Evolutionary conservation across 1,140 invertebrate species (phyloP), one percentile per base, ranked within the genome.

Genomic region (Pseudomyrmex pallidus): DNA sequence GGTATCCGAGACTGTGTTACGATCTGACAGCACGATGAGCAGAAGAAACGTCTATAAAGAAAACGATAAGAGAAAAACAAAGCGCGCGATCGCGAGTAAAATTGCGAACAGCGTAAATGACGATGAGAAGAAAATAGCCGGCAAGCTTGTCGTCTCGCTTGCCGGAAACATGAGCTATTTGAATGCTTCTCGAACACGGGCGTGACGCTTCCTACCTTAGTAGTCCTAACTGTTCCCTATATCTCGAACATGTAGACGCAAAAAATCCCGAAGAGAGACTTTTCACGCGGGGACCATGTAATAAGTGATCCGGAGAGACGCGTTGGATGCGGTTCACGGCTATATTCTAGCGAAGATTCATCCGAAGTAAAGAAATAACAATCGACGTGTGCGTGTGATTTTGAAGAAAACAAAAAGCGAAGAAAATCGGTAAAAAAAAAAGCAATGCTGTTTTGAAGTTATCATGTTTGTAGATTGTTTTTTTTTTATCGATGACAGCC

Each of bases 401-500:
- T 44, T 54, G 13, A 15, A 76, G 22, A n/a, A 77, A 66, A 68
- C n/a, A 20, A 20, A 52, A 5, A 20, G 13, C 13, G 17, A 68
- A 77, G 63, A 76, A 25, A 63, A 61, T 61, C 50, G 48, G 20
- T 48, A 44, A 56, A 72, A 13, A 13, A 13, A 59, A 22, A 22
- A 63, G 48, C 59, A n/a, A 8, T 76, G 46, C 57, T 46, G 13
- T 80, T 25, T 80, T 80, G 12, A 59, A 20, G 66, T 80, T 70
- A n/a, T 57, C 74, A 22, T 76, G 54, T 85, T 87, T 84, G 74
- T 89, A 85, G 68, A 76, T 70, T 85, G 59, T 67, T 87, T 83
- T 67, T 83, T 67, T 85, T 87, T 87, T 90, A 89, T 89, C 61
- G 59, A 78, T 70, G 67, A 61, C 52, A 70, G 50, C 59, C 78